A percentile compares a stretch with the other conserved stretches of the same genome.
Evolutionary conservation across 2,888 invertebrate genomes (phyloP).

Genomic region (Gandaritis pyraliata): DNA sequence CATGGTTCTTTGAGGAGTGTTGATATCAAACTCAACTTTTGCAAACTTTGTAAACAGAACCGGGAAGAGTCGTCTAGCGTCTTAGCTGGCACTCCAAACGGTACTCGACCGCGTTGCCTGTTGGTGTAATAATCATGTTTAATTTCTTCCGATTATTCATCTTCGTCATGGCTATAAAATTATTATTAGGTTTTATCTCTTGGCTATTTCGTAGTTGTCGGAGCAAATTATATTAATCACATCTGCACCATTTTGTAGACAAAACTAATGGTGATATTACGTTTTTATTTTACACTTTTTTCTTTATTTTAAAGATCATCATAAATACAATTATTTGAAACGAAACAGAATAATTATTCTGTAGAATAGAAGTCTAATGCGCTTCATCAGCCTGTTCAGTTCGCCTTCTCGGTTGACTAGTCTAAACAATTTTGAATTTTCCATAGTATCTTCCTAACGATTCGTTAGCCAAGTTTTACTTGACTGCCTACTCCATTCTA

Average conservation of each 20-base stretch:
- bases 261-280: conserved; percentile 15
- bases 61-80: not conserved
- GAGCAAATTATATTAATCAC: conserved; percentile 12
- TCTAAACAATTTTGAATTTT: too few species aligned
- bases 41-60: not conserved
- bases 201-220: conserved; percentile 13
- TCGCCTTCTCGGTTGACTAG: too few species aligned
- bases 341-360: too few species aligned
- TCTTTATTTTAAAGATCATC: not conserved
- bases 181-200: conserved; percentile 20
- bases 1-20: not conserved
- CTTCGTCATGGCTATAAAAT: conserved; percentile 29
- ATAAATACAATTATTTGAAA: not conserved
- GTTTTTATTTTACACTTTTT: conserved; percentile 8
- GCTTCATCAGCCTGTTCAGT: too few species aligned
- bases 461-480: conserved; percentile 15
- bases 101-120: not conserved
- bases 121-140: not conserved
- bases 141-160: conserved; percentile 10
- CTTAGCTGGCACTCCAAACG: not conserved
- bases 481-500: conserved; percentile 15
- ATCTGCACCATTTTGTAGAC: conserved; percentile 9
- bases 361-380: too few species aligned
- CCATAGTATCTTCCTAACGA: conserved; percentile 3
- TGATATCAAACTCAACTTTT: not conserved